Percentiles rank a stretch among this genome's conserved stretches.
Conservation (phyloP, 2,797 vertebrate species). For the Ctenochaetus hawaiiensis region DNA sequence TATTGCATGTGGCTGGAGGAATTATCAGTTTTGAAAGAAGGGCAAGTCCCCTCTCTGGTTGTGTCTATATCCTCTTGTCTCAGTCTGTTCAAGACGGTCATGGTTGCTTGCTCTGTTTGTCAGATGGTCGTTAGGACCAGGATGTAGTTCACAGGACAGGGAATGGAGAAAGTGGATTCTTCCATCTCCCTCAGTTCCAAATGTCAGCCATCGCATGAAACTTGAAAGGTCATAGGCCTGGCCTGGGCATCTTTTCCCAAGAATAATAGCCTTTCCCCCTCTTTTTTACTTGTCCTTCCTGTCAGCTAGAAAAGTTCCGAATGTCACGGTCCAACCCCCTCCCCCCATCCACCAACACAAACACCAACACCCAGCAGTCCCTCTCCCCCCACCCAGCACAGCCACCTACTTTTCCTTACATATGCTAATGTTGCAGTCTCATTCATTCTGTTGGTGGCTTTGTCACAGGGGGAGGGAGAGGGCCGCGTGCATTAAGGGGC, state of each 20-base stretch:
- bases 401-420: constrained; percentile 84
- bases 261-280: constrained; percentile 65
- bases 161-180: constrained; percentile 40
- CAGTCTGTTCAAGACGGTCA: constrained; percentile 34
- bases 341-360: constrained; percentile 67
- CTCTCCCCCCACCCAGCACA: constrained; percentile 67
- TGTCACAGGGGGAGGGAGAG: constrained; percentile 71
- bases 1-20: constrained; percentile 46
- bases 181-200: constrained; percentile 54
- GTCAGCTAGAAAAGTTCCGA: constrained; percentile 77
- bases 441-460: constrained; percentile 82
- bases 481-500: constrained; percentile 71
- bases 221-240: constrained; percentile 68
- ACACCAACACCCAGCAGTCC: constrained; percentile 58
- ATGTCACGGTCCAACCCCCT: constrained; percentile 80
- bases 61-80: constrained; percentile 51
- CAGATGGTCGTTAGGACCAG: constrained; percentile 49
- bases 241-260: constrained; percentile 69
- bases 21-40: constrained; percentile 62
- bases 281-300: constrained; percentile 66
- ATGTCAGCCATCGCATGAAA: constrained; percentile 64
- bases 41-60: constrained; percentile 17
- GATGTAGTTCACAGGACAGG: constrained; percentile 39
- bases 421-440: constrained; percentile 85
- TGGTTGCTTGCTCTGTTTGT: constrained; percentile 36